phyloP scores from a whole-genome alignment of 1,140 invertebrate genomes.

The Drosophila neocordata region DNA sequence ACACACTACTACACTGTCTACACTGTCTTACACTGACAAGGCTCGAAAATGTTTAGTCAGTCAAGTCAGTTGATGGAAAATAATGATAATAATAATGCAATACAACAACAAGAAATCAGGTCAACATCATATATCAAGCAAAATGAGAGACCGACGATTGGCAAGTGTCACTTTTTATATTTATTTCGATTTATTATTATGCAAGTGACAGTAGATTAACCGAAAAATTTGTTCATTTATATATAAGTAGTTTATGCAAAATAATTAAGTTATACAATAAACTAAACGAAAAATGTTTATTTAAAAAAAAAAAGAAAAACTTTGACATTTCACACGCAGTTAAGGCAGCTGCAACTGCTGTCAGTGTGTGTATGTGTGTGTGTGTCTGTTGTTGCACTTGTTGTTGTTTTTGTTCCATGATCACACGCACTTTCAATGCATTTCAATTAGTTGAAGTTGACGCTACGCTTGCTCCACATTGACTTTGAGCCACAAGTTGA shows the following conservation, averaged over 20 bases:
- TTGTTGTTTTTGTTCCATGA: slow-evolving; percentile 46
- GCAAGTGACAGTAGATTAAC: slow-evolving; percentile 44
- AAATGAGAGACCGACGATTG: slow-evolving; percentile 49
- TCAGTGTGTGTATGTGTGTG: neutral
- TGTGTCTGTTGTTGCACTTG: slow-evolving; percentile 15
- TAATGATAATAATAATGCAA: slow-evolving; percentile 60
- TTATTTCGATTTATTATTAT: slow-evolving; percentile 64
- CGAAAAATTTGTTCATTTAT: slow-evolving; percentile 20
- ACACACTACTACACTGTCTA: no score
- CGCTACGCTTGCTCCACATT: slow-evolving; percentile 62
- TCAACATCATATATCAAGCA: slow-evolving; percentile 68
- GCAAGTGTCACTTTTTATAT: slow-evolving; percentile 73
- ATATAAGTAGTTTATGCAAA: slow-evolving; percentile 40
- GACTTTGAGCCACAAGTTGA: slow-evolving; percentile 57
- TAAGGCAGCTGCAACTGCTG: slow-evolving; percentile 30
- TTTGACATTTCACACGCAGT: slow-evolving; percentile 76
- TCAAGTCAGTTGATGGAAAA: slow-evolving; percentile 51
- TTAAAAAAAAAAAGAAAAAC: neutral
- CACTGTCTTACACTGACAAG: no score
- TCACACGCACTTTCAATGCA: slow-evolving; percentile 78
- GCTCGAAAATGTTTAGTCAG: slow-evolving; percentile 35
- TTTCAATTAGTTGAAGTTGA: slow-evolving; percentile 65
- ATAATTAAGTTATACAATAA: slow-evolving; percentile 65
- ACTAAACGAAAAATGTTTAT: slow-evolving; percentile 55
- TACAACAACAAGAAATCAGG: slow-evolving; percentile 46